phyloP scores from a whole-genome alignment of 2,113 vertebrate species.

The Caretta caretta region DNA sequence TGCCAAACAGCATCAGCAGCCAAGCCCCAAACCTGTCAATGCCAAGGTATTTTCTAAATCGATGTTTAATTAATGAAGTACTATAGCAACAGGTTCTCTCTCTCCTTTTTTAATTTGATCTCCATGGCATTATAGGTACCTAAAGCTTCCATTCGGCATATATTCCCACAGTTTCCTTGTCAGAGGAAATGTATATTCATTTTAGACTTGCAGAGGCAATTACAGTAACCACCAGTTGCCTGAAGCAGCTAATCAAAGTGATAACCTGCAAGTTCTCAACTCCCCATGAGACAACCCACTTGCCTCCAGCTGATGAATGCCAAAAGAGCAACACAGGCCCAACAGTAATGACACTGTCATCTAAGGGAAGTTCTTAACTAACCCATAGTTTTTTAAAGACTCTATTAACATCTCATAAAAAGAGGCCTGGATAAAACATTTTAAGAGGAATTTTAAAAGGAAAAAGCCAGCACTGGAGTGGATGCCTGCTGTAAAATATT shows the following conservation, averaged over 20 bases:
- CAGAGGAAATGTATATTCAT: conserved; percentile 62
- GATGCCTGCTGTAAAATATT: neutral
- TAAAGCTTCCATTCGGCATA: conserved; percentile 50
- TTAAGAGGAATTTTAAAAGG: neutral
- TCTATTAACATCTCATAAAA: conserved; percentile 30
- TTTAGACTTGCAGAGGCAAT: conserved; percentile 51
- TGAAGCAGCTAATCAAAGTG: conserved; percentile 68
- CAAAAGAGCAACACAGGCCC: conserved; percentile 29
- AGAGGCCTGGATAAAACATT: conserved; percentile 27
- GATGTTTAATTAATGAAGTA: conserved; percentile 64
- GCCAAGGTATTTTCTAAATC: conserved; percentile 43
- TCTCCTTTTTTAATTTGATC: conserved; percentile 62
- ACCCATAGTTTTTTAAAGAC: conserved; percentile 13
- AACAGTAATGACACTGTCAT: neutral
- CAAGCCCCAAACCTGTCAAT: conserved; percentile 35
- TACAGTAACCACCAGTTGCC: conserved; percentile 54
- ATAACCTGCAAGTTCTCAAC: conserved; percentile 50
- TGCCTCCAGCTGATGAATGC: conserved; percentile 55
- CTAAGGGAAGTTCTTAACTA: conserved; percentile 47
- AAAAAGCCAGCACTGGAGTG: conserved; percentile 8
- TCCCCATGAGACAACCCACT: conserved; percentile 24
- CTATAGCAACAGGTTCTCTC: conserved; percentile 40
- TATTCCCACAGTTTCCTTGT: conserved; percentile 21
- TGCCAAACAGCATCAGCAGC: conserved; percentile 15
- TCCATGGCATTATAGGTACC: conserved; percentile 50